A percentile compares a stretch with the other conserved stretches of the same genome.
These are phyloP conservation scores for Lordiphosa collinella DNA, from an alignment of 1,140 invertebrate species.

Conservation along the genomic window DNA sequence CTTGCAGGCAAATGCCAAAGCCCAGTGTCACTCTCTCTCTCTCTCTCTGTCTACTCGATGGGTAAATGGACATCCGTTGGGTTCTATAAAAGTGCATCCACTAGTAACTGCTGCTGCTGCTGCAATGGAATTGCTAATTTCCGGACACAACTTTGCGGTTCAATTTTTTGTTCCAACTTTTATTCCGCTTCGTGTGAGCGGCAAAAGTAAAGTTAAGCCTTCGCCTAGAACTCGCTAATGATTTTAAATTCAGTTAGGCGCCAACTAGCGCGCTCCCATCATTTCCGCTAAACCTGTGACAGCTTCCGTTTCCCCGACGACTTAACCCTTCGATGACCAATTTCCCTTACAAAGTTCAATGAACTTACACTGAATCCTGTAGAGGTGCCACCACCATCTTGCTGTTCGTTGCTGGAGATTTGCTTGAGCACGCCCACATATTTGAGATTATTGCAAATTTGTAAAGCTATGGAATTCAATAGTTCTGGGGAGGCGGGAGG, in stretches of 20 bases:
- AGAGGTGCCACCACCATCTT: conserved; percentile 79
- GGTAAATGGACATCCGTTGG: conserved; percentile 34
- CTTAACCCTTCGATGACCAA: conserved; percentile 32
- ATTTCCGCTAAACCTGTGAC: conserved; percentile 61
- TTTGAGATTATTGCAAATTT: conserved; percentile 94
- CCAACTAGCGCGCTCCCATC: conserved; percentile 22
- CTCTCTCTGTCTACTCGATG: neutral
- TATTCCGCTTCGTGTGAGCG: conserved; percentile 23
- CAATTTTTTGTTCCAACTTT: conserved; percentile 49
- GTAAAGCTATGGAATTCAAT: conserved; percentile 86
- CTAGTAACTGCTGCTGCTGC: conserved; percentile 30
- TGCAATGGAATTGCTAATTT: conserved; percentile 77
- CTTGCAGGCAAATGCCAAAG: conserved; percentile 41
- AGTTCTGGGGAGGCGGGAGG: conserved; percentile 81
- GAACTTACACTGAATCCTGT: conserved; percentile 87
- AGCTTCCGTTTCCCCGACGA: conserved; percentile 55
- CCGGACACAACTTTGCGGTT: conserved; percentile 68
- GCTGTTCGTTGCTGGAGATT: conserved; percentile 80
- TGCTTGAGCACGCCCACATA: conserved; percentile 91
- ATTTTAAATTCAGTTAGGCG: conserved; percentile 24
- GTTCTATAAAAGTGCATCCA: conserved; percentile 43
- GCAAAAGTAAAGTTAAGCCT: neutral
- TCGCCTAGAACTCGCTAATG: conserved; percentile 31
- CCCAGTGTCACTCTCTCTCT: neutral
- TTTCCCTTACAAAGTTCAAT: conserved; percentile 46